Conservation (phyloP, 2,888 invertebrate genomes). For the Leptopilina syphax region DNA sequence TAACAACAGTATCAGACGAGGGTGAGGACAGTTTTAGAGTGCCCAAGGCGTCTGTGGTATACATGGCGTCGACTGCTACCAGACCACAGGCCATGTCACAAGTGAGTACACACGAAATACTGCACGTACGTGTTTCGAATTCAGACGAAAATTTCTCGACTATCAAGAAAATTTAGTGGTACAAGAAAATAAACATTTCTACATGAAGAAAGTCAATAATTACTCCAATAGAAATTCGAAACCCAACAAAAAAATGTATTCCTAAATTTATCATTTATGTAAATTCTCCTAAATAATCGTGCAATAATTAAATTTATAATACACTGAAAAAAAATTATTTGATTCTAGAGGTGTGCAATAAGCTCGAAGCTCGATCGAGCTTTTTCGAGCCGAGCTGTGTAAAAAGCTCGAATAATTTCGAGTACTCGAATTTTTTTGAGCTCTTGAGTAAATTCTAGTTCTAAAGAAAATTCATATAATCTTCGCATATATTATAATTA, state of each 20-base stretch:
- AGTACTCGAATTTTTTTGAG: too few species aligned
- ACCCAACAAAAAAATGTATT: not conserved
- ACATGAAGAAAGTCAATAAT: too few species aligned
- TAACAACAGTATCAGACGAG: slow-evolving; percentile 74
- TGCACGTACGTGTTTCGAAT: slow-evolving; percentile 34
- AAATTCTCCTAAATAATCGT: too few species aligned
- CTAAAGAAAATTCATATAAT: too few species aligned
- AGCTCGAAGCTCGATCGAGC: too few species aligned
- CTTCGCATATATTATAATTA: too few species aligned
- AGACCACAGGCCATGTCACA: slow-evolving; percentile 75
- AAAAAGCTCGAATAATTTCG: too few species aligned
- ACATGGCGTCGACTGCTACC: slow-evolving; percentile 75
- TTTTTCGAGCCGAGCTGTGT: too few species aligned
- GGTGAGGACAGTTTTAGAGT: slow-evolving; percentile 73
- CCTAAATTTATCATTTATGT: not conserved
- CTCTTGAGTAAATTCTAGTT: too few species aligned
- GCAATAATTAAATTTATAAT: too few species aligned
- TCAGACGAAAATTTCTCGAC: slow-evolving; percentile 42
- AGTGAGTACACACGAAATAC: slow-evolving; percentile 61
- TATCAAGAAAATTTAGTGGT: slow-evolving; percentile 11
- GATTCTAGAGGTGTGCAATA: too few species aligned
- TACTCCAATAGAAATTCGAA: not conserved
- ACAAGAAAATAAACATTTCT: not conserved
- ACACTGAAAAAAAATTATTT: too few species aligned
- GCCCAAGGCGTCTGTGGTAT: slow-evolving; percentile 74